Conservation (phyloP, 2,888 invertebrate genomes). For the Athalia cordata region DNA sequence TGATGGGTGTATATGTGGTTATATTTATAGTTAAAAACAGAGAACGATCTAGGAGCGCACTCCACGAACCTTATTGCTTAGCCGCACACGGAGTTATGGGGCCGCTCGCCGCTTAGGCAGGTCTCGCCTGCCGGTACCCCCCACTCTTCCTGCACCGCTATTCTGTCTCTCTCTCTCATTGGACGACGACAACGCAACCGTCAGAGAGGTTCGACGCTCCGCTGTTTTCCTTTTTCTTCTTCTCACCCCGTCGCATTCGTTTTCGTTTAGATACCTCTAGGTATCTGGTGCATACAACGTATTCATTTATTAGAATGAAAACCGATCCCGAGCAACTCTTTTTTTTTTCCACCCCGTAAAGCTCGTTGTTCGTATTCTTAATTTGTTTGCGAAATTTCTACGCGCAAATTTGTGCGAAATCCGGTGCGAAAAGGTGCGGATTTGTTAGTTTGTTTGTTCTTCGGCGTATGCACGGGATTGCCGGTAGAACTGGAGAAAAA, state of each 20-base stretch:
- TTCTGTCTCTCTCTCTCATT: constrained; percentile 40
- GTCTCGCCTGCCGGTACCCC: constrained; percentile 31
- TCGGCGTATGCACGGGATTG: no score
- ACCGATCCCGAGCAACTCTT: no score
- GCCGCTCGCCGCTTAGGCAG: constrained; percentile 68
- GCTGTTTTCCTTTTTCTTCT: not conserved
- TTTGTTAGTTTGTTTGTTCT: no score
- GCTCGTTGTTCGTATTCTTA: no score
- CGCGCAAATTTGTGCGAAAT: no score
- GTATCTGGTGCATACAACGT: no score
- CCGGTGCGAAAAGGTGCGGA: no score
- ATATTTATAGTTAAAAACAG: constrained; percentile 3
- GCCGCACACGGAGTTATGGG: constrained; percentile 71
- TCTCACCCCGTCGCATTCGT: not conserved
- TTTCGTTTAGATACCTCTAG: no score
- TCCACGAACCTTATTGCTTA: constrained; percentile 69
- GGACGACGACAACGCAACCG: constrained; percentile 12
- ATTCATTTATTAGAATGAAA: no score
- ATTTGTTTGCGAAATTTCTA: no score
- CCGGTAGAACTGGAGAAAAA: no score
- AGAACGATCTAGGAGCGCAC: constrained; percentile 41
- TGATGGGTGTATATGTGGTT: not conserved
- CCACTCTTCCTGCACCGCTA: constrained; percentile 28
- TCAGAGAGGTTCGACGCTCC: constrained; percentile 34
- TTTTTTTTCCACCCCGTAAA: no score